Conservation (phyloP, 2,888 invertebrate species). For the Crocallis elinguaria region DNA sequence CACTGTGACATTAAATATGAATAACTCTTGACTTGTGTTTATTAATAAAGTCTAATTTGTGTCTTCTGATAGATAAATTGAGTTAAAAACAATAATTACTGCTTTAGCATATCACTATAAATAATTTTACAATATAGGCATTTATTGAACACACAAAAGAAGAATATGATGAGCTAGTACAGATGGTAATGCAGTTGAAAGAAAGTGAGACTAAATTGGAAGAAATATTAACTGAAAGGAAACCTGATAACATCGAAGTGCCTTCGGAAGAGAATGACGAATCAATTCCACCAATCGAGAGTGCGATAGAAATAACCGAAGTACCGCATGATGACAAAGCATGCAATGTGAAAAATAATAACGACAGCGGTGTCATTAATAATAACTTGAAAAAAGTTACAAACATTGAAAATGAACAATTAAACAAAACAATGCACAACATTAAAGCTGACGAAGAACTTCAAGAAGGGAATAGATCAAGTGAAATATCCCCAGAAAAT, state of each 20-base stretch:
- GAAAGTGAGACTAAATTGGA: slow-evolving; percentile 89
- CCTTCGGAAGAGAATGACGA: slow-evolving; percentile 56
- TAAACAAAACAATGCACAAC: slow-evolving; percentile 69
- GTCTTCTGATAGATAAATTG: slow-evolving; percentile 1
- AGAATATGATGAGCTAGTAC: slow-evolving; percentile 86
- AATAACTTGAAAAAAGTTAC: slow-evolving; percentile 75
- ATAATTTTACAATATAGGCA: slow-evolving; percentile 74
- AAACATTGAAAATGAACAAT: slow-evolving; percentile 77
- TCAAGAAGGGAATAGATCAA: slow-evolving; percentile 41
- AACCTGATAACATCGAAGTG: slow-evolving; percentile 69
- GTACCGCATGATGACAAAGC: slow-evolving; percentile 46
- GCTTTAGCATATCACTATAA: slow-evolving; percentile 20
- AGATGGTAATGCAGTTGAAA: slow-evolving; percentile 88
- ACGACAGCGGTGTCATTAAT: slow-evolving; percentile 51
- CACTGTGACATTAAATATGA: too few species aligned
- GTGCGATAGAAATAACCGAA: slow-evolving; percentile 36
- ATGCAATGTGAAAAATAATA: slow-evolving; percentile 53
- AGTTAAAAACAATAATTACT: slow-evolving; percentile 7
- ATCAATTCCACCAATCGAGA: slow-evolving; percentile 36
- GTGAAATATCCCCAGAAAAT: slow-evolving; percentile 37
- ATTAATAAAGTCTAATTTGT: slow-evolving; percentile 1
- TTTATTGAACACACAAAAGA: slow-evolving; percentile 81
- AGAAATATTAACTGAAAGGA: slow-evolving; percentile 75
- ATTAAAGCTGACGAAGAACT: slow-evolving; percentile 52
- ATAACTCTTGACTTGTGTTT: not conserved